These are phyloP conservation scores for Emesis furor DNA, from an alignment of 2,888 invertebrate species.

Conservation along the genomic window DNA sequence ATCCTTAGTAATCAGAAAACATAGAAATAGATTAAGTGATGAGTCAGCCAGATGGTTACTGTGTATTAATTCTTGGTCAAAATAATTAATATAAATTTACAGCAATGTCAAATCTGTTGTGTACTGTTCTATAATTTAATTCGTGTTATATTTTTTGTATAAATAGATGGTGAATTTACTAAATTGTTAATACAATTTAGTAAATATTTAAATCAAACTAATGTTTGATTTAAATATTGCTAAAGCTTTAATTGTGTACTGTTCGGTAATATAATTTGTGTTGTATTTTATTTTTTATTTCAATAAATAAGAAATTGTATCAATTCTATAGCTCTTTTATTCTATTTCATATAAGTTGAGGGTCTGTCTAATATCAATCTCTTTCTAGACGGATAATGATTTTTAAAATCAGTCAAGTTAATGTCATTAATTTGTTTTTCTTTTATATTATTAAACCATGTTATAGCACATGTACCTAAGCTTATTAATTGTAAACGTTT, in stretches of 20 bases:
- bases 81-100: slow-evolving; percentile 50
- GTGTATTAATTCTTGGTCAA: slow-evolving; percentile 51
- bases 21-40: slow-evolving; percentile 59
- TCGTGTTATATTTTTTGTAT: no score
- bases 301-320: slow-evolving; percentile 51
- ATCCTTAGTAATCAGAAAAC: slow-evolving; percentile 55
- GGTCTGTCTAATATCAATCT: slow-evolving; percentile 22
- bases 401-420: no score
- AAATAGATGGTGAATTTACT: no score
- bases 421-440: no score
- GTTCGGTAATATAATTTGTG: slow-evolving; percentile 17
- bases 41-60: slow-evolving; percentile 50
- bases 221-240: no score
- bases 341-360: slow-evolving; percentile 49
- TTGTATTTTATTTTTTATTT: slow-evolving; percentile 50
- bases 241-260: no score
- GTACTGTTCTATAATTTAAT: no score
- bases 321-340: slow-evolving; percentile 36
- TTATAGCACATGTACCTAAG: no score
- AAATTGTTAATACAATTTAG: no score
- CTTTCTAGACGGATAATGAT: not conserved
- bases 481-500: no score
- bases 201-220: no score
- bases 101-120: slow-evolving; percentile 35
- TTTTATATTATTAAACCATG: no score